Evolutionary conservation across 2,888 invertebrate genomes (phyloP).

Genomic region (Cryptocheilus praepositus): DNA sequence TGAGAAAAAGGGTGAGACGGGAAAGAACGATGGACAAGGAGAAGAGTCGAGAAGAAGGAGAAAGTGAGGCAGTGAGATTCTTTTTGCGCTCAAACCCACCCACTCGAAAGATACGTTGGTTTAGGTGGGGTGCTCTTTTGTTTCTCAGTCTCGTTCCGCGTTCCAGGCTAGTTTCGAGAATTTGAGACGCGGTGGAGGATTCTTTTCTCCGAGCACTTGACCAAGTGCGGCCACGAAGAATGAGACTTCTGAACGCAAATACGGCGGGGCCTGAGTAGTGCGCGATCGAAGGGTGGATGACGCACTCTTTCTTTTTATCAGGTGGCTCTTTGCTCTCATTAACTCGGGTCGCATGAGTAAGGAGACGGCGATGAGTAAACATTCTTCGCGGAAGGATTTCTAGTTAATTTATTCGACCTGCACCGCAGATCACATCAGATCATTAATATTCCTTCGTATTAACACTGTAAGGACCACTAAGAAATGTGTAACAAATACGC

Average conservation of each 20-base stretch:
- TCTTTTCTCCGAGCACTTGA: background rate
- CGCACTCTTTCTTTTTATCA: background rate
- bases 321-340: background rate
- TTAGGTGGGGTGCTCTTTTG: constrained; percentile 53
- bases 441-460: no score
- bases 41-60: background rate
- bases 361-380: no score
- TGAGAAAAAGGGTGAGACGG: constrained; percentile 11
- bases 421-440: no score
- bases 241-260: no score
- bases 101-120: constrained; percentile 49
- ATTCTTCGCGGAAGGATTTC: no score
- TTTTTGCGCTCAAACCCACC: constrained; percentile 34
- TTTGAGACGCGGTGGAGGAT: background rate
- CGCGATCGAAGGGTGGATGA: constrained; percentile 1
- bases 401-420: no score
- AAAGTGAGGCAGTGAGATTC: constrained; percentile 22
- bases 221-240: background rate
- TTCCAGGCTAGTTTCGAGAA: constrained; percentile 22
- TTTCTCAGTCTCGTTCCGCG: constrained; percentile 52
- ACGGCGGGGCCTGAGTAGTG: constrained; percentile 5
- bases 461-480: no score
- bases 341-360: no score
- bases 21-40: background rate
- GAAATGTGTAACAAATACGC: no score